Evolutionary conservation across 30 jellyfish, hydroid and myxozoan genomes (phyloP), one percentile per base, ranked within the genome.

Genomic region (Hydractinia symbiolongicarpus): DNA sequence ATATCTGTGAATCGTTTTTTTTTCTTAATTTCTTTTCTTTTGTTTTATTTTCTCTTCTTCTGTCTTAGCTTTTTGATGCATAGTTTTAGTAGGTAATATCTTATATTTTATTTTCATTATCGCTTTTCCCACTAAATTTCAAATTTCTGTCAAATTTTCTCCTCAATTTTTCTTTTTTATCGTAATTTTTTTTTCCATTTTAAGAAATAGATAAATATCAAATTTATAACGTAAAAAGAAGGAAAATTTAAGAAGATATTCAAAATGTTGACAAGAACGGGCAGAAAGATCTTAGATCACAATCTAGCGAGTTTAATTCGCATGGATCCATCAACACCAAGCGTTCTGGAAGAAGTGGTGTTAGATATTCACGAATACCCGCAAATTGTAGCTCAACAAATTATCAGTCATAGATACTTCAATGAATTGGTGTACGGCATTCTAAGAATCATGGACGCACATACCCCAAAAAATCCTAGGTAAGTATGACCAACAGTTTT

Each of bases 301-400:
- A 82, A 88, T 6, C 75, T 90, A 70, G 79, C 73, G 71, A 86
- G 93, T 54, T 71, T 90, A 67, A 81, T 90, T 9, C 82, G 61
- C 13, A 92, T 82, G 83, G 89, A 90, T 67, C 83, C 51, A 20
- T 85, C 88, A 5, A 82, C 94, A 7, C 84, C 86, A 70, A 50
- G 30, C 5, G 90, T 78, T 13, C 85, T 90, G 55, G 97, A 90
- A 17, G 82, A 77, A 50, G 84, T 90, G 17, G 97, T 90, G 16
- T 88, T 86, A 61, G 97, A 90, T 81, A 72, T 90, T 44, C 95
- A 86, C 40, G 91, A 82, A 54, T 90, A 90, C 79, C 96, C 97
- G 5, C 70, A 79, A 19, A 79, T 83, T 7, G 94, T 90, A 17
- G 88, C 90, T 5, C 81, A 90, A 54, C 97, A 90, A 76, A 78